Evolutionary conservation across 2,113 vertebrate genomes (phyloP).

Genomic region (Heterotis niloticus): DNA sequence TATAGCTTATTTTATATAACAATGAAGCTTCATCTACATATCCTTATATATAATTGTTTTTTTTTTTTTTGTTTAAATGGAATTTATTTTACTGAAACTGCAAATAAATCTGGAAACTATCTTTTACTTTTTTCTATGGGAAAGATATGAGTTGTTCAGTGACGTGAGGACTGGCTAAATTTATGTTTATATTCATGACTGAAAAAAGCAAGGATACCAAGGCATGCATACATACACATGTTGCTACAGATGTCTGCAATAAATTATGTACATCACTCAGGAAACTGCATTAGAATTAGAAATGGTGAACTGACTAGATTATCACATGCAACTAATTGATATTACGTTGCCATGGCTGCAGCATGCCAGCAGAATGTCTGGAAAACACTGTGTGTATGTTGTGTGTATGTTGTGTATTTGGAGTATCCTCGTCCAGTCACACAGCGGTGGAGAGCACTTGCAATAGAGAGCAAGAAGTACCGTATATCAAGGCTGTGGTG

Average conservation of each 20-base stretch:
- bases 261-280: neutral
- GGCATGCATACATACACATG: neutral
- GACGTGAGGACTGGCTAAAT: neutral
- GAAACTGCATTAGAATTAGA: neutral
- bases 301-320: slow-evolving; percentile 6
- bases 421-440: slow-evolving; percentile 2
- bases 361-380: neutral
- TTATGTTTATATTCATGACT: neutral
- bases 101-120: neutral
- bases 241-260: neutral
- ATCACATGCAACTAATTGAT: neutral
- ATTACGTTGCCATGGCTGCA: slow-evolving; percentile 5
- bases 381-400: slow-evolving; percentile 14
- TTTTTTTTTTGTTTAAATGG: neutral
- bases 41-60: neutral
- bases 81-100: neutral
- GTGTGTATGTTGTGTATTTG: slow-evolving; percentile 8
- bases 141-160: neutral
- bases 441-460: neutral
- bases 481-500: neutral
- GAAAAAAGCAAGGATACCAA: neutral
- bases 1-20: slow-evolving; percentile 9
- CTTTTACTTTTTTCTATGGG: neutral
- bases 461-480: neutral
- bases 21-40: neutral